Conservation (phyloP, 1,140 invertebrate genomes). For the Nylanderia fulva region DNA sequence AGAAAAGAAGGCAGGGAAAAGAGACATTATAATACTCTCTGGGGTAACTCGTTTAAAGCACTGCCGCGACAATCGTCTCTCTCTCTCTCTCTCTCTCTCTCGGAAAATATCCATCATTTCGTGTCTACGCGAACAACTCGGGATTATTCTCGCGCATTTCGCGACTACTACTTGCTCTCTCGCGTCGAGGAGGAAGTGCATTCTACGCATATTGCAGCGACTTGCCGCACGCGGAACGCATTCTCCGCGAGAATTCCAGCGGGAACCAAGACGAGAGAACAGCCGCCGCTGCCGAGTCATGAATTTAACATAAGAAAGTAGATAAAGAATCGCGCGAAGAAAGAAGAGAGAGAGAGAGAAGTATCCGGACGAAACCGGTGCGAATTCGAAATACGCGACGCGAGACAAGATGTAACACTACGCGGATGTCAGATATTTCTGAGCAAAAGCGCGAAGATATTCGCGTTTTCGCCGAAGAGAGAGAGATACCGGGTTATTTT, state of each 20-base stretch:
- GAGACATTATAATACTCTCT: neutral
- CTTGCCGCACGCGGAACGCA: slow-evolving; percentile 63
- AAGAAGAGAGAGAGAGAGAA: too few relatives aligned
- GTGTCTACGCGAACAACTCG: slow-evolving; percentile 30
- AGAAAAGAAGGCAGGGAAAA: neutral
- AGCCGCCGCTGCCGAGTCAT: neutral
- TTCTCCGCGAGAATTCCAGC: slow-evolving; percentile 55
- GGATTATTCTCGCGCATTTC: slow-evolving; percentile 51
- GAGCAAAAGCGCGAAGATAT: neutral
- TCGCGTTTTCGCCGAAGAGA: neutral
- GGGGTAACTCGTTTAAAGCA: slow-evolving; percentile 42
- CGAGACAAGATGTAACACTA: neutral
- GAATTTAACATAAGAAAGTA: slow-evolving; percentile 63
- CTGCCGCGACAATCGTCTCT: slow-evolving; percentile 56
- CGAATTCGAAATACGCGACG: slow-evolving; percentile 31
- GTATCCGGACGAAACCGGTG: slow-evolving; percentile 23
- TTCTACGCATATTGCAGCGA: slow-evolving; percentile 53
- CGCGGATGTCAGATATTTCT: slow-evolving; percentile 17
- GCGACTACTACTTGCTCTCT: slow-evolving; percentile 45
- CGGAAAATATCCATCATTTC: slow-evolving; percentile 55
- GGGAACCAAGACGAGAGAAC: slow-evolving; percentile 3
- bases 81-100: too few relatives aligned
- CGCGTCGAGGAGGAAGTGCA: slow-evolving; percentile 35
- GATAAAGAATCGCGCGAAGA: slow-evolving; percentile 55
- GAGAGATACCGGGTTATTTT: slow-evolving; percentile 35